Percentiles rank a stretch among this genome's conserved stretches.
Evolutionary conservation across 2,797 vertebrate species (phyloP).

Genomic region (Chloroceryle inda): DNA sequence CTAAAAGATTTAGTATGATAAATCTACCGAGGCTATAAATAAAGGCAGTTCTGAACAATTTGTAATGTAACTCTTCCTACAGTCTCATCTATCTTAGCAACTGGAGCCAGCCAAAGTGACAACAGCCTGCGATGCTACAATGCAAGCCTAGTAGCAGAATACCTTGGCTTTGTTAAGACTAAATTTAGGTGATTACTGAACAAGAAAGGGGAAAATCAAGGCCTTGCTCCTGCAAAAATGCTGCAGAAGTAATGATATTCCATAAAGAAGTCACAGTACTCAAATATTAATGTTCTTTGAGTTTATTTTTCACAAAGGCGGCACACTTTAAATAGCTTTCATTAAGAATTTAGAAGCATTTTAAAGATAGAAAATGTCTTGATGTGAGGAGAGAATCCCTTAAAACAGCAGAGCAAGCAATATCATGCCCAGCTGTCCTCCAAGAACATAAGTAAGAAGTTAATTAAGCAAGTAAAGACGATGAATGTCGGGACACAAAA

Average conservation of each 20-base stretch:
- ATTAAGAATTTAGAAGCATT: constrained; percentile 59
- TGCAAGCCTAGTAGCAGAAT: neutral
- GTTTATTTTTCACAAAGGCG: constrained; percentile 14
- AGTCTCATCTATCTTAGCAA: neutral
- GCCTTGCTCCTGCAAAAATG: neutral
- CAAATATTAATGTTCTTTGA: constrained; percentile 42
- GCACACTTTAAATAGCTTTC: constrained; percentile 47
- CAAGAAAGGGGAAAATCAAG: neutral
- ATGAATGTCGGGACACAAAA: neutral
- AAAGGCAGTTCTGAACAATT: neutral
- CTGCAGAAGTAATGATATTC: constrained; percentile 24
- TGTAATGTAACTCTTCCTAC: neutral
- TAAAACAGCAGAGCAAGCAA: constrained; percentile 23
- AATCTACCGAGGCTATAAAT: constrained; percentile 12
- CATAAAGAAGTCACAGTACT: neutral
- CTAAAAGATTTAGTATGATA: neutral
- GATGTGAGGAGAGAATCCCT: constrained; percentile 31
- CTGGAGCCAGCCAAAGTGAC: neutral
- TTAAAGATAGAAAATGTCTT: constrained; percentile 55
- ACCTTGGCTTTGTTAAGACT: neutral
- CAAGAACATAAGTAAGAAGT: constrained; percentile 7
- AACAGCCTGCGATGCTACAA: neutral
- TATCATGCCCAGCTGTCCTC: constrained; percentile 20
- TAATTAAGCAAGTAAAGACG: constrained; percentile 38
- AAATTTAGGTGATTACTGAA: neutral